phyloP scores from a whole-genome alignment of 30 jellyfish, hydroid and myxozoan species.

The Sanderia malayensis region DNA sequence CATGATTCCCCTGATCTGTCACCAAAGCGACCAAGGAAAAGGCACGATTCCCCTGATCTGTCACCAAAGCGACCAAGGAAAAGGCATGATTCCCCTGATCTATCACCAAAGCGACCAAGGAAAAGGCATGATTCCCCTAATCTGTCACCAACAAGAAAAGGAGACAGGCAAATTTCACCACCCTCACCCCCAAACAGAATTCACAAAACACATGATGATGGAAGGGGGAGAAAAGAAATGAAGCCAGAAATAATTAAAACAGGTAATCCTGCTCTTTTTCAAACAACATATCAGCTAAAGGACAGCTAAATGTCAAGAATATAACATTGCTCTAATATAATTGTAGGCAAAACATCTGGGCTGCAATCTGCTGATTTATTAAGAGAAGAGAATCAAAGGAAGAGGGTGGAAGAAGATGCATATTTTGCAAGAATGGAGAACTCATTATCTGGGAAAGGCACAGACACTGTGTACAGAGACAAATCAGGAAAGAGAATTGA shows the following conservation, averaged over 20 bases:
- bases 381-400: conserved; percentile 64
- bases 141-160: conserved; percentile 16
- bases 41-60: conserved; percentile 14
- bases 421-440: conserved; percentile 39
- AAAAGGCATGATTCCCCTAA: conserved; percentile 28
- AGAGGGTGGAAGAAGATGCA: conserved; percentile 40
- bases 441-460: conserved; percentile 77
- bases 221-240: conserved; percentile 14
- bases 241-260: not conserved
- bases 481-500: conserved; percentile 87
- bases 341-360: conserved; percentile 68
- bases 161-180: conserved; percentile 73
- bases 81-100: conserved; percentile 14
- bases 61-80: conserved; percentile 6
- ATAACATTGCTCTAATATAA: too few relatives aligned
- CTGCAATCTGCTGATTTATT: conserved; percentile 65
- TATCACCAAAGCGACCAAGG: conserved; percentile 4
- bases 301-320: too few relatives aligned
- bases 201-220: conserved; percentile 63
- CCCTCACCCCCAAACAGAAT: conserved; percentile 36
- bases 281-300: too few relatives aligned
- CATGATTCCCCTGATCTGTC: conserved; percentile 65
- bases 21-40: not conserved
- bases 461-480: conserved; percentile 85
- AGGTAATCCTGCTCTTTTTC: too few relatives aligned